A percentile compares a stretch with the other conserved stretches of the same genome.
Conservation (phyloP, 2,888 invertebrate genomes). For the Tholera decimalis region DNA sequence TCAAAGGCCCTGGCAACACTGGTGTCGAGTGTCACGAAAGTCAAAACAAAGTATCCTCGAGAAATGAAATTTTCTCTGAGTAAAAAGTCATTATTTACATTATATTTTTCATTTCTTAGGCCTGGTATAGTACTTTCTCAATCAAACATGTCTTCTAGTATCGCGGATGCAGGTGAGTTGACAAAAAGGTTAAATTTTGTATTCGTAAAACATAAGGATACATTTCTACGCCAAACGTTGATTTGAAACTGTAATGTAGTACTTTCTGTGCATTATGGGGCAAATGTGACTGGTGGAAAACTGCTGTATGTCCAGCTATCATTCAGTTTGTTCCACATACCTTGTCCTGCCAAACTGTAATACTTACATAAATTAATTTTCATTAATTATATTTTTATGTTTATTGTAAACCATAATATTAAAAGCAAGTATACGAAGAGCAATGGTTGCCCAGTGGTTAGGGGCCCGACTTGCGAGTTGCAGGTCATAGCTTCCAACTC, state of each 20-base stretch:
- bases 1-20: too few species aligned
- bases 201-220: too few species aligned
- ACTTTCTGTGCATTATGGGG: not conserved
- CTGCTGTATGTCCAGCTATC: too few species aligned
- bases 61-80: constrained; percentile 67
- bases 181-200: not conserved
- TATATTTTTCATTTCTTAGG: constrained; percentile 80
- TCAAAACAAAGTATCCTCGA: not conserved
- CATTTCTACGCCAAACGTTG: not conserved
- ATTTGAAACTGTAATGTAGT: not conserved
- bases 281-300: not conserved
- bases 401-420: too few species aligned
- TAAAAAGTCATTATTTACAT: constrained; percentile 72
- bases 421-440: too few species aligned
- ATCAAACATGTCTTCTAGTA: constrained; percentile 81
- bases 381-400: too few species aligned
- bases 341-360: too few species aligned
- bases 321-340: too few species aligned
- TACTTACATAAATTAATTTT: too few species aligned
- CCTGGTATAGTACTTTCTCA: constrained; percentile 76
- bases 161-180: constrained; percentile 77
- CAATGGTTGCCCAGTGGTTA: too few species aligned
- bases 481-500: too few species aligned
- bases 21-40: not conserved
- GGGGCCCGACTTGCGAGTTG: too few species aligned